Base-by-base conservation (phyloP, 2,797 vertebrate genomes). In the Gymnopithys bicolor region DNA sequence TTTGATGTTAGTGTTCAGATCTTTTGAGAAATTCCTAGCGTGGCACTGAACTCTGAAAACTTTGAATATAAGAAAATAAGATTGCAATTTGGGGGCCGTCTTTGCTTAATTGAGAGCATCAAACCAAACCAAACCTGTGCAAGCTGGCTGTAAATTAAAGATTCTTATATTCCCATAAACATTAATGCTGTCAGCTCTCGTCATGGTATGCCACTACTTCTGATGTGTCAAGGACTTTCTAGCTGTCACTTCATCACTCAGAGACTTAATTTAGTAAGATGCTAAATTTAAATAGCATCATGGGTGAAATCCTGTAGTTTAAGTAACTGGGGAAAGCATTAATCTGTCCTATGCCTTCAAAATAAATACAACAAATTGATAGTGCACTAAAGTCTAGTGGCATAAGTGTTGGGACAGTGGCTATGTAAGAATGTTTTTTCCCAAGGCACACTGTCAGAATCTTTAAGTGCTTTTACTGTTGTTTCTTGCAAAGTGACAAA, bases 231-330 rank as follows among this genome's bases (percentile, higher is more conserved):
- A 55, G 21, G 81, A 88, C 78, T 95, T 95, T 35, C 35, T 78
- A 21, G 7, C 24, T 86, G 77, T 92, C 91, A 68, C 46, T 41
- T 63, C 63, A 17, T 21, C 60, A 92, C 80, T 84, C 66, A 81
- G 75, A 96, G 77, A 89, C 49, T 90, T 91, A 78, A 74, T 91
- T 87, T 88, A 94, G 87, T 53, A 85, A 19, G 27, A 77, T 69
- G 10, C 80, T 87, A 67, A 88, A 86, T 93, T 93, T 81, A 78
- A 88, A 85, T n/a, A 87, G n/a, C 22, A 52, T 93, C 51, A 39
- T 58, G 59, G 84, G 63, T 87, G 94, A 68, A 93, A 92, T 76
- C 55, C 81, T 53, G 25, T 41, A 51, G 66, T 79, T 94, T 53
- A 89, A 84, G 83, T 86, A 73, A 41, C 78, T 92, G 53, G 46